phyloP scores from a whole-genome alignment of 2,113 vertebrate genomes.

The Ammodytes marinus region DNA sequence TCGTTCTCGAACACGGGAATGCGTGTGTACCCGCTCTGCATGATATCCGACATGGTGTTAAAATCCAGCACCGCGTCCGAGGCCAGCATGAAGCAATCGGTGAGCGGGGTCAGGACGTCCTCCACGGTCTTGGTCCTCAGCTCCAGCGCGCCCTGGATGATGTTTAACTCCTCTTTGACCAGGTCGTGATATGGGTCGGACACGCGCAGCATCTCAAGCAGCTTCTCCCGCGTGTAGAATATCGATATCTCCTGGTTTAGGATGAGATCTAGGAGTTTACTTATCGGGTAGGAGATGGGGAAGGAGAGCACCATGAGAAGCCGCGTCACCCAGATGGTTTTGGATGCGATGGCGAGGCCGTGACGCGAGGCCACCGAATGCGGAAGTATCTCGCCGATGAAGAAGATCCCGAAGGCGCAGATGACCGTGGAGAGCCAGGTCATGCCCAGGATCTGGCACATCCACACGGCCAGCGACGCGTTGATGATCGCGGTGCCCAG shows the following conservation, averaged over 20 bases:
- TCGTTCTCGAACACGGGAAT: constrained; percentile 94
- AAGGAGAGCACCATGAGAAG: constrained; percentile 94
- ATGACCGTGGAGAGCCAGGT: constrained; percentile 91
- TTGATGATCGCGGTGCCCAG: constrained; percentile 93
- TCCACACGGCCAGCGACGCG: constrained; percentile 92
- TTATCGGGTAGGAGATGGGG: constrained; percentile 95
- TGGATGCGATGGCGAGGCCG: constrained; percentile 94
- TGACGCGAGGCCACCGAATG: constrained; percentile 96
- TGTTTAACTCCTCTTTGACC: constrained; percentile 95
- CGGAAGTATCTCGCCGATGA: constrained; percentile 94
- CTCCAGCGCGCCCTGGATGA: constrained; percentile 96
- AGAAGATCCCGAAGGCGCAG: constrained; percentile 92
- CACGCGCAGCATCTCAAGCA: constrained; percentile 93
- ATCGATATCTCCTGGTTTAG: constrained; percentile 95
- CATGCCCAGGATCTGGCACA: constrained; percentile 90
- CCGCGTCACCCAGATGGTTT: constrained; percentile 92
- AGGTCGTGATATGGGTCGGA: constrained; percentile 94
- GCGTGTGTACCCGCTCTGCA: constrained; percentile 95
- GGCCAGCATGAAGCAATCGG: constrained; percentile 96
- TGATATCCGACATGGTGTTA: constrained; percentile 93
- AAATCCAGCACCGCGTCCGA: constrained; percentile 93
- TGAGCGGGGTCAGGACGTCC: constrained; percentile 94
- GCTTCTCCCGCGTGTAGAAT: constrained; percentile 94
- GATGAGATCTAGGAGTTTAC: constrained; percentile 93
- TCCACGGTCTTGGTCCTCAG: constrained; percentile 95